Evolutionary conservation across 2,888 invertebrate species (phyloP).

Genomic region (Crioceris asparagi): DNA sequence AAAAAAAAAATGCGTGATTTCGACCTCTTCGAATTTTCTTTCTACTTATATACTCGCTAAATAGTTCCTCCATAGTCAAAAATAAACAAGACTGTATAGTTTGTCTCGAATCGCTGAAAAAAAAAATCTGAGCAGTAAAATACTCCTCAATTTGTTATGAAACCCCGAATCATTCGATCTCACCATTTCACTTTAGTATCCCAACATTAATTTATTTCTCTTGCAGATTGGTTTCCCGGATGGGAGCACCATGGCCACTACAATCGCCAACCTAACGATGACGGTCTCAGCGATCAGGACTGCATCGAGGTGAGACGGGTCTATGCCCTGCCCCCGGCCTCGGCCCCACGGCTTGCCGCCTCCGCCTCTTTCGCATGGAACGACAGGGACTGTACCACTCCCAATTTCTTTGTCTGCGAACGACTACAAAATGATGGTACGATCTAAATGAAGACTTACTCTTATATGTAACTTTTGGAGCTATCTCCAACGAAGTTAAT

Average conservation of each 20-base stretch:
- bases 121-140: too few species aligned
- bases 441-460: constrained; percentile 18
- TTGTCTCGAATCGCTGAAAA: too few species aligned
- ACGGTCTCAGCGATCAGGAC: constrained; percentile 69
- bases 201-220: constrained; percentile 6
- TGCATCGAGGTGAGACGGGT: constrained; percentile 66
- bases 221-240: constrained; percentile 72
- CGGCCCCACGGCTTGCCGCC: constrained; percentile 39
- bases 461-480: too few species aligned
- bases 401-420: constrained; percentile 68
- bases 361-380: constrained; percentile 65
- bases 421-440: constrained; percentile 55
- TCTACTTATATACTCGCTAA: too few species aligned
- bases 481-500: too few species aligned
- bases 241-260: constrained; percentile 59
- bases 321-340: constrained; percentile 48
- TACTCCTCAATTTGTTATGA: too few species aligned
- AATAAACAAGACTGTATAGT: too few species aligned
- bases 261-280: constrained; percentile 68
- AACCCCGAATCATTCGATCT: too few species aligned
- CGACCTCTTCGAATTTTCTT: too few species aligned
- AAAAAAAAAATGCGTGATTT: too few species aligned
- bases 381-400: constrained; percentile 62
- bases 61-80: too few species aligned
- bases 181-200: too few species aligned